phyloP scores from a whole-genome alignment of 2,888 invertebrate species.

The Dysmachus trigonus region DNA sequence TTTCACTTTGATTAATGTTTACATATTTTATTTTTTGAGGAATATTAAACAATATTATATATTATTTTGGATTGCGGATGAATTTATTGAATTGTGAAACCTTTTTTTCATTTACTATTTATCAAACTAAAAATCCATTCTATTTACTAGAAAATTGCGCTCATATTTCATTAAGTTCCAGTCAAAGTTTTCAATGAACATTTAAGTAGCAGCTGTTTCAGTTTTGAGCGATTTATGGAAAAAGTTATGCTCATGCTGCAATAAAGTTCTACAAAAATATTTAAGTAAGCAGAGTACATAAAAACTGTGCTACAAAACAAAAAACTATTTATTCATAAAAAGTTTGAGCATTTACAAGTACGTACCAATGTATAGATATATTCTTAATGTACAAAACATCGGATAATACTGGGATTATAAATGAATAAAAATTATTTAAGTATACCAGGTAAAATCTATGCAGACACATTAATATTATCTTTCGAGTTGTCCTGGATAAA shows the following conservation, averaged over 20 bases:
- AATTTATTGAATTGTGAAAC: no score
- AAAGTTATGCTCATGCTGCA: background rate
- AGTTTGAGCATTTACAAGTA: background rate
- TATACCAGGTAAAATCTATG: no score
- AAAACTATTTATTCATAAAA: background rate
- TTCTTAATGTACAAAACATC: background rate
- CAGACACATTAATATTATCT: background rate
- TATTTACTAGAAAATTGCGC: background rate
- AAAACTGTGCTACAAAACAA: background rate
- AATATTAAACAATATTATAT: no score
- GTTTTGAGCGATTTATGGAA: background rate
- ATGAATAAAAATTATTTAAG: background rate
- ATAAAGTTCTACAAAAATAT: background rate
- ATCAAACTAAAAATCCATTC: background rate
- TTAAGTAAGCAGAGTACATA: background rate
- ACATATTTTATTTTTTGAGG: no score
- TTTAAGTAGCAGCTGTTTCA: background rate
- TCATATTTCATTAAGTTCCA: background rate
- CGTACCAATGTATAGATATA: background rate
- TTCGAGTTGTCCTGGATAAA: background rate
- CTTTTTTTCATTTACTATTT: background rate
- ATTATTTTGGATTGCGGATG: no score
- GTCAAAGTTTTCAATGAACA: background rate
- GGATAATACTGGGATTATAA: background rate
- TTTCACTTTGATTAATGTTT: no score